Evolutionary conservation across 2,113 vertebrate genomes (phyloP), one percentile per base, ranked within the genome.

Genomic region (Platichthys stellatus): DNA sequence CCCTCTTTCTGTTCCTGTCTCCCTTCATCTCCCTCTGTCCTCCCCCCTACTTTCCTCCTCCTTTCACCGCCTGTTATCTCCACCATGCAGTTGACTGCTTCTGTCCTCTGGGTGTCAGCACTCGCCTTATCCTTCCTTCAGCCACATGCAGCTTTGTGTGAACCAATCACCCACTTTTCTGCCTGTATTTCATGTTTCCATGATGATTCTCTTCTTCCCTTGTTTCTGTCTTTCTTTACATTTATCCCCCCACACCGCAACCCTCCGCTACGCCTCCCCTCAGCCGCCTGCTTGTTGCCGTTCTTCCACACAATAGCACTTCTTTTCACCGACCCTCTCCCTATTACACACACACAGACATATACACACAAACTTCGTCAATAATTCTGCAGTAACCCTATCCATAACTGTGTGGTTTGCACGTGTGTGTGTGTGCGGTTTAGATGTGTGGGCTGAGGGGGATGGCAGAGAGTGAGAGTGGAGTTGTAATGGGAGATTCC

Each of bases 61-160:
- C 73, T 77, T 84, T 85, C 82, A 78, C 74, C 20, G 68, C 66
- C 84, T 80, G 79, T 89, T 93, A 89, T 91, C 92, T 86, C 81
- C 76, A 54, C 79, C 61, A 3, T 92, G 92, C 91, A 93, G 88
- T 92, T 93, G 88, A 92, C 92, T 80, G 77, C 69, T 72, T 91
- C 87, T 92, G 87, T 93, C 93, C 93, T 95, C 94, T 95, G 91
- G 94, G 93, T 94, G 94, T 95, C 93, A 94, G 93, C 89, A 94
- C 89, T 92, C 66, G 92, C 94, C 91, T 90, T 84, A 92, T 89
- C 83, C 89, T 88, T 86, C 91, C 89, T 79, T 81, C 85, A 83
- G 79, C 74, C 70, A 20, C 53, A 31, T 49, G 28, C 38, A 40
- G 66, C 84, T 81, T 38, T 54, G 68, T 74, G 75, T 71, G 78